Evolutionary conservation across 2,113 vertebrate genomes (phyloP).

Genomic region (Syrrhaptes paradoxus): DNA sequence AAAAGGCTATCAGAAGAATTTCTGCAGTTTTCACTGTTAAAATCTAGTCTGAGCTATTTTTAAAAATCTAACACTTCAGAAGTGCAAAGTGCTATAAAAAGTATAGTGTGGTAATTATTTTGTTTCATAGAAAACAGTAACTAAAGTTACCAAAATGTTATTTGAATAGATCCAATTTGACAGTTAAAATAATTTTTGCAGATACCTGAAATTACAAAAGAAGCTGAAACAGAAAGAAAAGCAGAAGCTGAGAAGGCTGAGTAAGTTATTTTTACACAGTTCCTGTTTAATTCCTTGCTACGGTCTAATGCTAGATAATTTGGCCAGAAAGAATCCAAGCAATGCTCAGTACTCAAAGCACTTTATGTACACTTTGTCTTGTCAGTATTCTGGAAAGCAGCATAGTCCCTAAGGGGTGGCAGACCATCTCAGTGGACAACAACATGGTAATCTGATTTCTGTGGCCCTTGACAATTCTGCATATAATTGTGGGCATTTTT

Average conservation of each 20-base stretch:
- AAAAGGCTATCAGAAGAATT: neutral
- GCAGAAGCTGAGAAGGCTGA: conserved; percentile 91
- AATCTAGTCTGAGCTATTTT: neutral
- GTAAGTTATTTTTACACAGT: conserved; percentile 79
- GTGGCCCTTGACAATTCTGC: neutral
- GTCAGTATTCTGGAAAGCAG: neutral
- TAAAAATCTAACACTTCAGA: neutral
- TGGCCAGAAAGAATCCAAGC: neutral
- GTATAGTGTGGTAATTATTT: neutral
- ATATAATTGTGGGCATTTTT: neutral
- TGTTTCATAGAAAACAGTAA: neutral
- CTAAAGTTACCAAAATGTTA: neutral
- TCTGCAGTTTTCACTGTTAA: neutral
- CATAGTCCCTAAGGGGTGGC: neutral
- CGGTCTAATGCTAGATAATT: neutral
- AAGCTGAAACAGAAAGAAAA: conserved; percentile 80
- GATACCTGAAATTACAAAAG: conserved; percentile 82
- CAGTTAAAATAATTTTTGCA: conserved; percentile 38
- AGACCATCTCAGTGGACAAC: neutral
- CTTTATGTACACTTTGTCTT: neutral
- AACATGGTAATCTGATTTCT: neutral
- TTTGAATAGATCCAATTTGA: neutral
- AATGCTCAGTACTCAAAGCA: neutral
- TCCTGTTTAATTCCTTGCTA: neutral
- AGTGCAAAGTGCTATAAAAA: neutral